Evolutionary conservation across 35 echinoderm and acorn worm genomes (phyloP).

Genomic region (Lytechinus variegatus): DNA sequence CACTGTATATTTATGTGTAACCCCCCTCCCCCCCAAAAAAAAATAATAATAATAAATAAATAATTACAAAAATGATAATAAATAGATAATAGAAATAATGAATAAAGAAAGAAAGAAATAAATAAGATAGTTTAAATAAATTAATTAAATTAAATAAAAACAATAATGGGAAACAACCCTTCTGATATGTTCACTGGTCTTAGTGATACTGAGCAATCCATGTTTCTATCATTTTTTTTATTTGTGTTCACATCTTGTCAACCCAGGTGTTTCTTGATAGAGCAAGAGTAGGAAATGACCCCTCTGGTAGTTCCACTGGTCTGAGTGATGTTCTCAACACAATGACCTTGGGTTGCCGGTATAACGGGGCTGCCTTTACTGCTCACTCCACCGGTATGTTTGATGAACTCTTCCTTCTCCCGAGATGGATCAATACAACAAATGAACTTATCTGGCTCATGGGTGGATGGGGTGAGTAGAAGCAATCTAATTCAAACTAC

Average conservation of each 20-base stretch:
- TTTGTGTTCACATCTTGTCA: not conserved
- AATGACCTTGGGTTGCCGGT: constrained; percentile 74
- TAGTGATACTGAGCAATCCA: no score
- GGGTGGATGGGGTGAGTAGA: constrained; percentile 84
- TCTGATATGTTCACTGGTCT: no score
- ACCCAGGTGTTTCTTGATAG: constrained; percentile 70
- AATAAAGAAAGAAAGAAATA: no score
- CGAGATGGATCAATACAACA: constrained; percentile 54
- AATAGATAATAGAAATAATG: no score
- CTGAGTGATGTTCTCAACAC: constrained; percentile 54
- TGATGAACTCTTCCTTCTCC: constrained; percentile 77
- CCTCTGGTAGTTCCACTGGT: constrained; percentile 40
- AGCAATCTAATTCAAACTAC: not conserved
- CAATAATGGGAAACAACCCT: no score
- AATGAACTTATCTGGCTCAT: constrained; percentile 63
- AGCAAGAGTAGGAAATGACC: constrained; percentile 46
- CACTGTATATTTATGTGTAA: no score
- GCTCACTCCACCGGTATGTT: constrained; percentile 68
- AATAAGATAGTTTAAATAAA: no score
- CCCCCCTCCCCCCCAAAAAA: no score
- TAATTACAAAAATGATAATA: no score
- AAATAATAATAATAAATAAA: no score
- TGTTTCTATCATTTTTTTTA: no score
- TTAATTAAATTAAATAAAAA: no score
- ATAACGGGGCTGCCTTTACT: constrained; percentile 59